These are phyloP conservation scores for Zelleria hepariella DNA, from an alignment of 2,888 invertebrate genomes.

Conservation along the genomic window DNA sequence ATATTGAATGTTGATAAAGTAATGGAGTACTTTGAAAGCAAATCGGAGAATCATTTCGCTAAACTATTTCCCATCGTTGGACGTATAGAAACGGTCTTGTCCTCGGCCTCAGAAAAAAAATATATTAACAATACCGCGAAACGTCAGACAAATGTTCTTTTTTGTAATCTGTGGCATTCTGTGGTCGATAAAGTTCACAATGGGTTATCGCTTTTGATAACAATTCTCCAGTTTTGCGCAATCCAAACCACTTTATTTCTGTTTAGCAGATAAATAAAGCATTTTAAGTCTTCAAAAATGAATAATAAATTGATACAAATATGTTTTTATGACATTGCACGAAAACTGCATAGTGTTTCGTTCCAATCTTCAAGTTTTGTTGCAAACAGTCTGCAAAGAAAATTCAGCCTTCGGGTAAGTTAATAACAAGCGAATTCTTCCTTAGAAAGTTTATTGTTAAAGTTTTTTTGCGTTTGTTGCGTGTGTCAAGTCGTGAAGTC, in stretches of 20 bases:
- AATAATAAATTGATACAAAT: constrained; percentile 33
- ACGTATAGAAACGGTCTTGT: neutral
- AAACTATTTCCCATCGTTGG: neutral
- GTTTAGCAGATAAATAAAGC: neutral
- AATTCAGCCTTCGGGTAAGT: constrained; percentile 46
- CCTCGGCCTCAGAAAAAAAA: neutral
- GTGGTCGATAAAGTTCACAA: constrained; percentile 44
- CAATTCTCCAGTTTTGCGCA: constrained; percentile 9
- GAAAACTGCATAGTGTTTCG: constrained; percentile 24
- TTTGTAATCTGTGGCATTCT: too few species aligned
- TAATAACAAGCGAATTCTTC: neutral
- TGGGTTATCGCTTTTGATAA: constrained; percentile 61
- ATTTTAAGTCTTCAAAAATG: constrained; percentile 32
- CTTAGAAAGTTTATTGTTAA: neutral
- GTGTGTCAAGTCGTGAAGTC: neutral
- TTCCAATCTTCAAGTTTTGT: constrained; percentile 20
- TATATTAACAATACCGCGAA: neutral
- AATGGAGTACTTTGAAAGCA: neutral
- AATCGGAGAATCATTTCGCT: neutral
- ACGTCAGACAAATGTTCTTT: too few species aligned
- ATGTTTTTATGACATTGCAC: constrained; percentile 28
- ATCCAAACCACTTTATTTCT: neutral
- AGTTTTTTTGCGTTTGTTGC: neutral
- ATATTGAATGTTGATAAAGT: neutral
- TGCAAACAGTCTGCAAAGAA: constrained; percentile 29